phyloP scores from a whole-genome alignment of 2,113 vertebrate genomes.

The Sebastes schlegelii region DNA sequence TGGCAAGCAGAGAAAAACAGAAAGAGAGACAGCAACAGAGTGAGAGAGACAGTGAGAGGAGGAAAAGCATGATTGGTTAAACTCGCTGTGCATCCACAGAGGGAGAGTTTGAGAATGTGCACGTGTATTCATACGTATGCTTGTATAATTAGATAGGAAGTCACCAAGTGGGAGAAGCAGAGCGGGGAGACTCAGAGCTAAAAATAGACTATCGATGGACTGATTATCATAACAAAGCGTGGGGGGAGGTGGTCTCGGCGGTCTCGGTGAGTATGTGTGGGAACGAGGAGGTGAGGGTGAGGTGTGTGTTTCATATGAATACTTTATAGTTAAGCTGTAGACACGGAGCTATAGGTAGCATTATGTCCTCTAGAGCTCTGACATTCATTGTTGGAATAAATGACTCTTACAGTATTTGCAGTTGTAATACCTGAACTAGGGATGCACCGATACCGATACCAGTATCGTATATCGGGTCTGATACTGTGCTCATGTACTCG shows the following conservation, averaged over 20 bases:
- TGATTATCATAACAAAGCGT: constrained; percentile 77
- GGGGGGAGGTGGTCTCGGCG: constrained; percentile 52
- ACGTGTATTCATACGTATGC: constrained; percentile 54
- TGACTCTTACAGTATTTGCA: too few species aligned
- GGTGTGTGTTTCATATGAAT: constrained; percentile 27
- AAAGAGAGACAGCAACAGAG: constrained; percentile 26
- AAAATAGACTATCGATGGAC: constrained; percentile 74
- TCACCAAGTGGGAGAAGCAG: constrained; percentile 58
- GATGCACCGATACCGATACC: too few species aligned
- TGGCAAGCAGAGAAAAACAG: constrained; percentile 43
- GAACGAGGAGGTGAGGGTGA: constrained; percentile 18
- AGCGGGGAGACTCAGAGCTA: constrained; percentile 56
- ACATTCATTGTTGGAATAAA: too few species aligned
- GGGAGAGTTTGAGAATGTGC: constrained; percentile 32
- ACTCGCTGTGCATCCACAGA: constrained; percentile 32
- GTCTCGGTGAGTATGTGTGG: constrained; percentile 35
- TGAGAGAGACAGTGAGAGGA: constrained; percentile 4
- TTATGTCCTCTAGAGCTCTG: too few species aligned
- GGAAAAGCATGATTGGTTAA: constrained; percentile 33
- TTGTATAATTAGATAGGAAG: constrained; percentile 73
- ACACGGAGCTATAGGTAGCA: not conserved
- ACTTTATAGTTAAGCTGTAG: constrained; percentile 15
- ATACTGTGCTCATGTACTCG: too few species aligned
- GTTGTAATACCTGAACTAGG: too few species aligned
- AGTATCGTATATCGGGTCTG: too few species aligned